phyloP scores from a whole-genome alignment of 1,140 invertebrate genomes.

The Cydia splendana region DNA sequence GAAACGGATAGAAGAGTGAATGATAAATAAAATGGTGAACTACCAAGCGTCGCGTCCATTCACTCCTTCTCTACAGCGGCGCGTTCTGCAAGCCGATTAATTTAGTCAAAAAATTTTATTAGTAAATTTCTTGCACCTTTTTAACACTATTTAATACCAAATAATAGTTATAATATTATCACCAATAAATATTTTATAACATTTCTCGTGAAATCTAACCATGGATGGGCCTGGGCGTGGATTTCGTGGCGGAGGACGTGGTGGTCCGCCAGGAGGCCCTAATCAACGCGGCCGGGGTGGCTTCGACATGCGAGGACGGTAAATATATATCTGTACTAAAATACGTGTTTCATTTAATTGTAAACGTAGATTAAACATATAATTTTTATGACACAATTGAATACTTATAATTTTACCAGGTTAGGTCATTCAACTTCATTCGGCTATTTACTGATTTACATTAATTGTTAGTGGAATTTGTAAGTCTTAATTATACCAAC shows the following conservation, averaged over 20 bases:
- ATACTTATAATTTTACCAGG: not conserved
- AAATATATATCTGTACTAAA: slow-evolving; percentile 33
- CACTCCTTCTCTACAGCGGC: not conserved
- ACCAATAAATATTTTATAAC: not conserved
- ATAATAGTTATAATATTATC: not conserved
- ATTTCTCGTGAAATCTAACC: not conserved
- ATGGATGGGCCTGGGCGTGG: slow-evolving; percentile 70
- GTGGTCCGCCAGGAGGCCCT: slow-evolving; percentile 60
- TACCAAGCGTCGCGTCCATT: slow-evolving; percentile 5
- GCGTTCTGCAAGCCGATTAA: not conserved
- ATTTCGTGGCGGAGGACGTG: slow-evolving; percentile 68
- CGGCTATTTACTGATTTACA: not conserved
- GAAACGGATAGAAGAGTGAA: slow-evolving; percentile 26
- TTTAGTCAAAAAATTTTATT: not conserved
- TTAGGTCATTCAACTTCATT: not conserved
- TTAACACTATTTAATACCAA: not conserved
- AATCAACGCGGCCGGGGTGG: slow-evolving; percentile 58
- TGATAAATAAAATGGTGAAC: not conserved
- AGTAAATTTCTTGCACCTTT: not conserved
- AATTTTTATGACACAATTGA: not conserved
- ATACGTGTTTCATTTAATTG: not conserved
- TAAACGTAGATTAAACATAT: too few relatives aligned
- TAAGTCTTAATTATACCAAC: not conserved
- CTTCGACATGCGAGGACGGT: slow-evolving; percentile 74
- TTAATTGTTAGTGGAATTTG: not conserved